Conservation (phyloP, 2,888 invertebrate genomes). For the Hemithea aestivaria region DNA sequence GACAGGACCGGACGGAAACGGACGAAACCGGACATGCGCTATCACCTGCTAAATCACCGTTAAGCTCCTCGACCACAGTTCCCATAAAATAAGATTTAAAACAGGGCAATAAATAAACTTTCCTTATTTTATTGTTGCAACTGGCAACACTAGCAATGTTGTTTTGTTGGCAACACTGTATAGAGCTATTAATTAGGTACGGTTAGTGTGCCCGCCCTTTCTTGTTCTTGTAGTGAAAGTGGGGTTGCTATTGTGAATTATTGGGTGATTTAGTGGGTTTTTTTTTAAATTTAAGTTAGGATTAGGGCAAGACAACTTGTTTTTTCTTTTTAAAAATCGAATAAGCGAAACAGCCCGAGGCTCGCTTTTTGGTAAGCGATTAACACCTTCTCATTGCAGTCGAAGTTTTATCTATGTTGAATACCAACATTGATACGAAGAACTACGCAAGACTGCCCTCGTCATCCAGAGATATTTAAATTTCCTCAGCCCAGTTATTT, state of each 20-base stretch:
- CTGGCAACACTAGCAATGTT: slow-evolving; percentile 11
- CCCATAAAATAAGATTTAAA: slow-evolving; percentile 77
- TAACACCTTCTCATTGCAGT: slow-evolving; percentile 5
- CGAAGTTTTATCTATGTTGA: too few relatives aligned
- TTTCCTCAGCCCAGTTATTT: too few relatives aligned
- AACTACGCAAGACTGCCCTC: too few relatives aligned
- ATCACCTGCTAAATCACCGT: slow-evolving; percentile 61
- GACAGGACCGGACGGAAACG: slow-evolving; percentile 36
- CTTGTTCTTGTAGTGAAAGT: slow-evolving; percentile 27
- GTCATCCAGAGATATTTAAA: too few relatives aligned
- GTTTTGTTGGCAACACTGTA: slow-evolving; percentile 44
- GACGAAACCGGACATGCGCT: slow-evolving; percentile 35
- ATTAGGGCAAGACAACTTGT: too few relatives aligned
- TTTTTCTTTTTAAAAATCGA: too few relatives aligned
- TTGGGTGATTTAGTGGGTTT: slow-evolving; percentile 5
- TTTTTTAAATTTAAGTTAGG: too few relatives aligned
- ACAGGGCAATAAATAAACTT: slow-evolving; percentile 56
- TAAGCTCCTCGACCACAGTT: slow-evolving; percentile 68
- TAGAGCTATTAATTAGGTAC: slow-evolving; percentile 54
- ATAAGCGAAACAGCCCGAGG: too few relatives aligned
- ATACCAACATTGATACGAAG: too few relatives aligned
- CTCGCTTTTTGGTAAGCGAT: too few relatives aligned
- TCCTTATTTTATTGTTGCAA: slow-evolving; percentile 32
- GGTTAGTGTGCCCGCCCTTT: slow-evolving; percentile 50
- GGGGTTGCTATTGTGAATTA: slow-evolving; percentile 14